Percentiles rank a stretch among this genome's conserved stretches.
Evolutionary conservation across 2,888 invertebrate genomes (phyloP).

Genomic region (Dendrolimus pini): DNA sequence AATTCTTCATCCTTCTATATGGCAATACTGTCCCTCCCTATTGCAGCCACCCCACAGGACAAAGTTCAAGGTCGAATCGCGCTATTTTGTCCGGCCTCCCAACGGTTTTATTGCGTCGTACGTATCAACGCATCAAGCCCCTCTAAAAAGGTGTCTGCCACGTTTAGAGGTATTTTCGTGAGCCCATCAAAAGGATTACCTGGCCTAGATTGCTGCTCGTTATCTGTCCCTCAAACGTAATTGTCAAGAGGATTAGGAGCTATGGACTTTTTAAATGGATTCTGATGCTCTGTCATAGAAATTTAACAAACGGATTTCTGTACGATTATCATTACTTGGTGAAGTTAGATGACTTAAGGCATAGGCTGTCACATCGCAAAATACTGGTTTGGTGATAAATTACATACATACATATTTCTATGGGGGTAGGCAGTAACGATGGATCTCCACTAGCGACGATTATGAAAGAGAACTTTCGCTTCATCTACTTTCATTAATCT

Average conservation of each 20-base stretch:
- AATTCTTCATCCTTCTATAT: too few species aligned
- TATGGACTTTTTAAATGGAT: neutral
- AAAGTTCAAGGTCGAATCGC: constrained; percentile 41
- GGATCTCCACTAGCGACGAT: too few species aligned
- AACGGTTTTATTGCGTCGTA: constrained; percentile 20
- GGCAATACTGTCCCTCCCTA: neutral
- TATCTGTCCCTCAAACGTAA: neutral
- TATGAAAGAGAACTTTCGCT: too few species aligned
- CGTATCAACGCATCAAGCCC: constrained; percentile 7
- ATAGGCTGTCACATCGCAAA: too few species aligned
- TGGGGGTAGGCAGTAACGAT: too few species aligned
- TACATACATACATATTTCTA: too few species aligned
- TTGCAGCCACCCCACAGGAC: constrained; percentile 16
- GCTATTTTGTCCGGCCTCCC: constrained; percentile 33
- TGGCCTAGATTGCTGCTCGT: neutral
- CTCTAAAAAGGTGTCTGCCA: constrained; percentile 2
- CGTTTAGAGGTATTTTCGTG: neutral
- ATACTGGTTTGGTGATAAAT: too few species aligned
- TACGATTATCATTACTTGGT: too few species aligned
- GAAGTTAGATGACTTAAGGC: too few species aligned
- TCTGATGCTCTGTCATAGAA: neutral
- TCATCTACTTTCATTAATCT: too few species aligned
- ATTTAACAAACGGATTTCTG: neutral
- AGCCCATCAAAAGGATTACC: neutral
- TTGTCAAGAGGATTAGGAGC: neutral